phyloP scores from a whole-genome alignment of 2,797 vertebrate genomes.

The Erethizon dorsatum region DNA sequence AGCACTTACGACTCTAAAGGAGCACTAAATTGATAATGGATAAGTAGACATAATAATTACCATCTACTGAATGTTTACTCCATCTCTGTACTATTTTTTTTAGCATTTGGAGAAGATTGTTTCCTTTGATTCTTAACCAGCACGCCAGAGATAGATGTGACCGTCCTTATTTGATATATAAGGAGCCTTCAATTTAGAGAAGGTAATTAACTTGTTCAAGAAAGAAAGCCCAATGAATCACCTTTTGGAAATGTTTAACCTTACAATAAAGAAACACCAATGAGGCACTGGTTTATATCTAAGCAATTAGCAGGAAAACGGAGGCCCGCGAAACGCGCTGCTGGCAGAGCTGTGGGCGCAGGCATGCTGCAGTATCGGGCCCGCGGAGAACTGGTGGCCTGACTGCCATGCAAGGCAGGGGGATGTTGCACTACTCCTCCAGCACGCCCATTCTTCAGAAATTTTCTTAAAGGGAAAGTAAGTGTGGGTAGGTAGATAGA shows the following conservation, averaged over 20 bases:
- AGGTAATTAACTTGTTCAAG: slow-evolving; percentile 30
- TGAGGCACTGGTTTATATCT: not conserved
- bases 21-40: not conserved
- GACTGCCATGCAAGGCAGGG: rapidly evolving
- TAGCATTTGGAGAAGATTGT: not conserved
- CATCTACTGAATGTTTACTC: not conserved
- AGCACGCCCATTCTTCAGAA: not conserved
- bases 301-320: not conserved
- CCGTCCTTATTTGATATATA: not conserved
- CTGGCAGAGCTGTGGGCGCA: not conserved
- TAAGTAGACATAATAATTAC: not conserved
- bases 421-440: not conserved
- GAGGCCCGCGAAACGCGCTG: not conserved
- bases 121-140: slow-evolving; percentile 14
- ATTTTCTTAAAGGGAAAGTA: not conserved
- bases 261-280: not conserved
- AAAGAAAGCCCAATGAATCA: not conserved
- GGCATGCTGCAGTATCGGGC: rapidly evolving
- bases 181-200: not conserved
- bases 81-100: not conserved
- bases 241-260: not conserved
- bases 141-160: not conserved
- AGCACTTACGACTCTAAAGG: not conserved
- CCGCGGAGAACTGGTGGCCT: not conserved
- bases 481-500: not conserved